Base-by-base conservation (phyloP, 2,888 invertebrate species). In the Formica aserva region DNA sequence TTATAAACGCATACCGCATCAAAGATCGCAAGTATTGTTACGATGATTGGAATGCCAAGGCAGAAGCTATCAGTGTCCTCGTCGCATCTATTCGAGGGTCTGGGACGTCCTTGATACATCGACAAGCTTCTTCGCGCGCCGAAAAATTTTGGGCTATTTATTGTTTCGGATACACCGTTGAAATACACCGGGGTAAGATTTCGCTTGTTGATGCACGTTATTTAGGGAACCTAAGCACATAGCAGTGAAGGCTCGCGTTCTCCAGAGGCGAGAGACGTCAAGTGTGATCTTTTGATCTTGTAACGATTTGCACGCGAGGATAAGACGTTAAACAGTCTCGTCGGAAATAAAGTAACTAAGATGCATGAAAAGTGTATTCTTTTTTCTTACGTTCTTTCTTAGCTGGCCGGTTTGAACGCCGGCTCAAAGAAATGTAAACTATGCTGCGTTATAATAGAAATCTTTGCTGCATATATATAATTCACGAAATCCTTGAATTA, bases 151-250 rank as follows among this genome's bases (percentile, higher is more conserved):
- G 72, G 55, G 78, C 69, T 83, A 63, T 83, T 83, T 83, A 78
- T 78, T 78, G 62, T 41, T 60, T 77, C 67, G 52, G 62, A 26
- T 52, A 52, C n/a, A 35, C 6, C 35, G 29, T 22, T 55, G 26
- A 29, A 66, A 35, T 18, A 52, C 45, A 48, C 63, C 78, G 41
- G 57, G 85, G 57, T 86, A 77, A 71, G 74, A 76, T 77, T 57
- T 82, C 74, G 52, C 69, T 38, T 1, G 76, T 81, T 65, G 52
- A 48, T 55, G 45, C 22, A 52, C 63, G 84, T 82, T 84, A 84
- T 84, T 84, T 84, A 82, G 74, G 63, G 84, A 84, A 71, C 69
- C 55, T 26, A 41, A 67, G 52, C 32, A 22, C 45, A 11, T 22
- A 67, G 52, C 29, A 48, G 63, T n/a, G 82, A 52, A 83, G 22